These are phyloP conservation scores for Proteles cristata DNA, from an alignment of 2,113 vertebrate species.

Conservation along the genomic window DNA sequence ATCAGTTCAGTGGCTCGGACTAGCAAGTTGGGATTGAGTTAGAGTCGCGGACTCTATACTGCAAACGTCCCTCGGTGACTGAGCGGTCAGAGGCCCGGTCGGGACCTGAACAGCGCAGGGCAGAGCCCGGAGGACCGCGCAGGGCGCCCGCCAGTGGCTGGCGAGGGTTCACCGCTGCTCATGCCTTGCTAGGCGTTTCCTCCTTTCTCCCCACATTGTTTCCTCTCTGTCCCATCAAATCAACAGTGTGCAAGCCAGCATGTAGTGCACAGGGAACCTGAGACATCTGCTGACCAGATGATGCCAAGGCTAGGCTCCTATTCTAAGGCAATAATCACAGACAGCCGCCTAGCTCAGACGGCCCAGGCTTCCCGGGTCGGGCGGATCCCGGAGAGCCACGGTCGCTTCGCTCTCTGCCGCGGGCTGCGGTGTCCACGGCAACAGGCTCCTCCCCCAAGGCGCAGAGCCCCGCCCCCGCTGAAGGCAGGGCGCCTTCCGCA, in stretches of 20 bases:
- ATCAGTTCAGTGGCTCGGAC: background rate
- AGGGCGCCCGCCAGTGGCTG: background rate
- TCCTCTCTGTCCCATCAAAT: background rate
- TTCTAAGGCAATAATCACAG: background rate
- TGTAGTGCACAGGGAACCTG: background rate
- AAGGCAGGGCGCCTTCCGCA: background rate
- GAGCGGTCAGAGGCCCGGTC: background rate
- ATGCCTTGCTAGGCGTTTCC: background rate
- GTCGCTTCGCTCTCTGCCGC: rapidly evolving
- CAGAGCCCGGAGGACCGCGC: background rate
- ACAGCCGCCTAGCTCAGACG: rapidly evolving
- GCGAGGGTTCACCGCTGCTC: background rate
- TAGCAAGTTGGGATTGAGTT: background rate
- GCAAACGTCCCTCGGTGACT: background rate
- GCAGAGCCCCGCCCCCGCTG: rapidly evolving
- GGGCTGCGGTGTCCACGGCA: background rate
- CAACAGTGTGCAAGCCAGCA: background rate
- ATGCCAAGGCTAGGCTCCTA: background rate
- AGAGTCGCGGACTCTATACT: background rate
- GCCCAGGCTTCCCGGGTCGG: rapidly evolving
- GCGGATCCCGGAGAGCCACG: rapidly evolving
- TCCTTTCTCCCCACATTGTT: background rate
- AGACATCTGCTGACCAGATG: background rate
- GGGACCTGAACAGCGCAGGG: background rate
- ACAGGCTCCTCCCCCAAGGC: slow-evolving; percentile 26